Evolutionary conservation across 2,797 vertebrate species (phyloP), one percentile per base, ranked within the genome.

Genomic region (Lepus oiostolus): DNA sequence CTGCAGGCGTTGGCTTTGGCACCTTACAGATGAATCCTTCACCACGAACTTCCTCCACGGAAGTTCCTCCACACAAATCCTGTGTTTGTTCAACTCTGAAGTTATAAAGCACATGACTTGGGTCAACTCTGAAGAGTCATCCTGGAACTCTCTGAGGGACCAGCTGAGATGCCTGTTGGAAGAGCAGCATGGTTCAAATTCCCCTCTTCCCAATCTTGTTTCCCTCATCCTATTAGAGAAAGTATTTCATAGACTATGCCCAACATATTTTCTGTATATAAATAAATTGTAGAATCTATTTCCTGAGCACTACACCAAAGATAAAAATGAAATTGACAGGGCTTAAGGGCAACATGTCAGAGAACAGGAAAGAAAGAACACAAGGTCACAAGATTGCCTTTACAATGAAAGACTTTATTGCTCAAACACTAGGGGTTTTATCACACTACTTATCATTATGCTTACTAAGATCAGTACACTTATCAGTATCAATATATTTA

Each of bases 181-280:
- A 19, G 0, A 38, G 63, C 2, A 50, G 2, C 4, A 28, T 4
- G 1, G 14, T 62, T 42, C 7, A 24, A 8, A 4, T 11, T 67
- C 13, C 76, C 2, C 26, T 79, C 32, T 32, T 21, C 9, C 9
- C 21, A 17, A 12, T 50, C 22, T 26, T 0, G 2, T 6, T 47
- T 47, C 8, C 10, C 2, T 60, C 30, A 63, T 5, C 12, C 1
- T 5, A 28, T 28, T 50, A 35, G 28, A 26, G 13, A 63, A 60
- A 10, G 21, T 38, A 6, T n/a, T 89, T 22, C 42, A n/a, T 80
- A 68, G 35, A 42, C 9, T 21, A 19, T 24, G 1, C n/a, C 32
- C 14, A 74, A 30, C 13, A 24, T 21, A 50, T 22, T 24, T 47
- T 54, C 30, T 50, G 7, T 42, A 38, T 35, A 19, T 6, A 14